Percentiles rank a stretch among this genome's conserved stretches.
Conservation (phyloP, 2,797 vertebrate species). For the Centropyge bicolor region DNA sequence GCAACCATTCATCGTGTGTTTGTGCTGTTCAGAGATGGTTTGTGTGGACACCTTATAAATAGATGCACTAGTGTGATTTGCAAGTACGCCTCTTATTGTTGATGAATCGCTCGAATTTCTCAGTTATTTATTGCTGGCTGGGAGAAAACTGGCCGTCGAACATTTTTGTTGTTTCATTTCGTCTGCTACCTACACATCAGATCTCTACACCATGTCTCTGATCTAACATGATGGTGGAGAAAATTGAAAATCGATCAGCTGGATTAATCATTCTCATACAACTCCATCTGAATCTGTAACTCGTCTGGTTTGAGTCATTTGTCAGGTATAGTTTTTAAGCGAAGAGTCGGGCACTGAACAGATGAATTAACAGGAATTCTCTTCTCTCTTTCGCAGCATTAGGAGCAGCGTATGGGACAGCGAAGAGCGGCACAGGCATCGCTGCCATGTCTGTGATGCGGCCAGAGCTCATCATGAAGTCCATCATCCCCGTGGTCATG, state of each 20-base stretch:
- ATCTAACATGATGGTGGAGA: background rate
- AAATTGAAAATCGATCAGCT: background rate
- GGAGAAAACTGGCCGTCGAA: background rate
- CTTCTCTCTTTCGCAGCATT: constrained; percentile 85
- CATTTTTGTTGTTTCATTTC: background rate
- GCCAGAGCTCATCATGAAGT: constrained; percentile 99
- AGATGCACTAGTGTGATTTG: background rate
- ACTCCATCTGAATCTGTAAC: constrained; percentile 3
- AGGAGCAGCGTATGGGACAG: constrained; percentile 98
- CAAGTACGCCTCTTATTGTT: background rate
- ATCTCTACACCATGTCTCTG: background rate
- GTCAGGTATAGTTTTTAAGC: background rate
- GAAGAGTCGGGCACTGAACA: background rate
- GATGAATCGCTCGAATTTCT: background rate
- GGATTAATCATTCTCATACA: background rate
- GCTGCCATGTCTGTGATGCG: constrained; percentile 99
- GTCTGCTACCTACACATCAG: background rate
- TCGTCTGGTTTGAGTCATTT: background rate
- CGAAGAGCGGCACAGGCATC: constrained; percentile 98
- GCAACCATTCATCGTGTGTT: background rate
- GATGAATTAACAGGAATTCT: constrained; percentile 9
- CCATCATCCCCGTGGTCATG: constrained; percentile 99
- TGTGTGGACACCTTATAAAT: background rate
- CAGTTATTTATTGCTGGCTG: background rate
- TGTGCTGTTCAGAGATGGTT: background rate